These are phyloP conservation scores for Carassius gibelio DNA, from an alignment of 2,113 vertebrate species.

Conservation along the genomic window DNA sequence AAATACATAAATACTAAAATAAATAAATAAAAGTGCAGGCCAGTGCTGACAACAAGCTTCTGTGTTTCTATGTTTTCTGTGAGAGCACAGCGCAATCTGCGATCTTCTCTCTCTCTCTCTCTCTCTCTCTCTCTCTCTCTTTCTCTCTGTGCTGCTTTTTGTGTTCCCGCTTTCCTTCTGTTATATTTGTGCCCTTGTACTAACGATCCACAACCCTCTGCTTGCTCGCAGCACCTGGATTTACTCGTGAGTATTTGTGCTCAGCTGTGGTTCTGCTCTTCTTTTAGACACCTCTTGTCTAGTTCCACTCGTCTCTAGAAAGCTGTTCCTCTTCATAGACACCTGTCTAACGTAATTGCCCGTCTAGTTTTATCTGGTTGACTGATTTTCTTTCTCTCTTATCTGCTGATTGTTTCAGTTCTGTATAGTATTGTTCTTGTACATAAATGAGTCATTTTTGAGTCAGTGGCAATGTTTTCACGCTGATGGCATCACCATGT, in stretches of 20 bases:
- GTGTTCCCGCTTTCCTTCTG: slow-evolving; percentile 23
- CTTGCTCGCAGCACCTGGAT: slow-evolving; percentile 57
- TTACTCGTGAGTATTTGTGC: slow-evolving; percentile 57
- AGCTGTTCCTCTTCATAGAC: slow-evolving; percentile 15
- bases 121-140: too few relatives aligned
- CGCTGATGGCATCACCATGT: background rate
- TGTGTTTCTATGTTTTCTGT: too few relatives aligned
- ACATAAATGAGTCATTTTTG: background rate
- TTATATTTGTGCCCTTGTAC: slow-evolving; percentile 16
- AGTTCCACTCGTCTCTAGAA: slow-evolving; percentile 21
- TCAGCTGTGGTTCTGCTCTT: slow-evolving; percentile 11
- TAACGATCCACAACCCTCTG: slow-evolving; percentile 48
- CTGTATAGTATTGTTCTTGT: background rate
- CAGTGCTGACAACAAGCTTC: too few relatives aligned
- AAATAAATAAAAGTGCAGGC: too few relatives aligned
- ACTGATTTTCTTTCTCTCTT: slow-evolving; percentile 6
- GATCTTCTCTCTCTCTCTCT: too few relatives aligned
- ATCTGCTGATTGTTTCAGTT: background rate
- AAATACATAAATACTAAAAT: too few relatives aligned
- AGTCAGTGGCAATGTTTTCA: slow-evolving; percentile 1
- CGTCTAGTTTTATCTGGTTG: background rate
- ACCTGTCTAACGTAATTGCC: background rate
- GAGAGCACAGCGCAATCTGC: too few relatives aligned
- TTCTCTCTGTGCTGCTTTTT: background rate
- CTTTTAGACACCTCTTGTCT: slow-evolving; percentile 15